These are phyloP conservation scores for Tenodera sinensis DNA, from an alignment of 2,888 invertebrate genomes.

Conservation along the genomic window DNA sequence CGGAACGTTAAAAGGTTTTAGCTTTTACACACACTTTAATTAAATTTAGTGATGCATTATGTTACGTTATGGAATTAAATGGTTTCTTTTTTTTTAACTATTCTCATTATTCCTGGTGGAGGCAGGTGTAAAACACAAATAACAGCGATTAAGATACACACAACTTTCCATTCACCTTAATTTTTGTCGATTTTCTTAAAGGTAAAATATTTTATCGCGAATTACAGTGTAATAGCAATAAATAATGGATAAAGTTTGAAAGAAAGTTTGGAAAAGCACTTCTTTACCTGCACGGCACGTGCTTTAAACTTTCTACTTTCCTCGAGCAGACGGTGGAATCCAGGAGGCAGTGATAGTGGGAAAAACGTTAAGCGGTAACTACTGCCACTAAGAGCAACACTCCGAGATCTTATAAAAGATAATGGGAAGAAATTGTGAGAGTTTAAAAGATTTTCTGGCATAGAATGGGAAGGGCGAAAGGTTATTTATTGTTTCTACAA, in stretches of 20 bases:
- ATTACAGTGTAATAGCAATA: neutral
- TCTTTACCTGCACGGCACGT: neutral
- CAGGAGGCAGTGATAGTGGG: neutral
- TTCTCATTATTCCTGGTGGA: too few species aligned
- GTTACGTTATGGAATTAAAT: too few species aligned
- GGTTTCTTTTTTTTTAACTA: too few species aligned
- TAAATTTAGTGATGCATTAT: too few species aligned
- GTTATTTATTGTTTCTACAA: neutral
- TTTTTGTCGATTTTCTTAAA: neutral
- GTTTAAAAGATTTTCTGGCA: neutral
- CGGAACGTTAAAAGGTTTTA: too few species aligned
- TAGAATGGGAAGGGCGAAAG: neutral
- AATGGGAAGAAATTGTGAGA: neutral
- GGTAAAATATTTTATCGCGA: neutral
- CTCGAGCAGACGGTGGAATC: neutral
- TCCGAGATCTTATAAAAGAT: neutral
- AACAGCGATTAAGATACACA: neutral
- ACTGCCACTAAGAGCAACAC: neutral
- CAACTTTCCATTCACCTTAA: neutral
- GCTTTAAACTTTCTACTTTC: neutral
- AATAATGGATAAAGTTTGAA: neutral
- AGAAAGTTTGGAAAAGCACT: neutral
- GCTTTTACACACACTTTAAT: too few species aligned
- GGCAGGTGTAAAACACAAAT: too few species aligned
- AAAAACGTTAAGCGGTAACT: neutral